Base-by-base conservation (phyloP, 2,113 vertebrate genomes). In the Perca flavescens region DNA sequence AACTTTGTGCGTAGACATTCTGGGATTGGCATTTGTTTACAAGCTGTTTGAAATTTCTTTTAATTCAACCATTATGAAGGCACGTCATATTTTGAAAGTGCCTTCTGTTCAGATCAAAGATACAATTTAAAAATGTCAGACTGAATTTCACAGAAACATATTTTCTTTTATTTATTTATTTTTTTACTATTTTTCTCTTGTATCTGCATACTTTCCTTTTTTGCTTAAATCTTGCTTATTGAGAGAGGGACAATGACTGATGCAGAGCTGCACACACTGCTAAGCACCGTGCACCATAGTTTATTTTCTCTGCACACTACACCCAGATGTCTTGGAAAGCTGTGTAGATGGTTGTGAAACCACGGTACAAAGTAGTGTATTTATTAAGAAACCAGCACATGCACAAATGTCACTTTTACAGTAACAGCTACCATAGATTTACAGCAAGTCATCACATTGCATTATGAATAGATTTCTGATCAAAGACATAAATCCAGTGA, bases 241-340 rank as follows among this genome's bases (percentile, higher is more conserved):
- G 12, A 71, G 11, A 36, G 50, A 31, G 25, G 36, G 80, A 68
- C 66, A 73, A 28, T 31, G 75, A 76, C 6, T 63, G 34, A 66
- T 58, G 68, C 52, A 25, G 19, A 49, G 28, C 75, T 85, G 54
- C 36, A 61, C 36, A 25, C 21, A 36, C 19, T 62, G 16, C 34
- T n/a, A 67, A 78, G 36, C 53, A 47, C 47, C 0, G 3, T 46
- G 52, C 71, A 49, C 10, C 43, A 28, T 47, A 16, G 67, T 74
- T 74, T 61, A 74, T 66, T 66, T 80, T 77, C 61, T 68, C 57
- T 73, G 56, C 65, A 58, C 16, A 70, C 58, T 62, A 22, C 67
- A 69, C 46, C 57, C 73, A 62, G 46, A 69, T 73, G 56, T 85
- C 34, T 22, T 65, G 19, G 31, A 62, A 68, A 66, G 34, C 34